phyloP scores from a whole-genome alignment of 2,797 vertebrate species.

The Atherinosoma microstoma region DNA sequence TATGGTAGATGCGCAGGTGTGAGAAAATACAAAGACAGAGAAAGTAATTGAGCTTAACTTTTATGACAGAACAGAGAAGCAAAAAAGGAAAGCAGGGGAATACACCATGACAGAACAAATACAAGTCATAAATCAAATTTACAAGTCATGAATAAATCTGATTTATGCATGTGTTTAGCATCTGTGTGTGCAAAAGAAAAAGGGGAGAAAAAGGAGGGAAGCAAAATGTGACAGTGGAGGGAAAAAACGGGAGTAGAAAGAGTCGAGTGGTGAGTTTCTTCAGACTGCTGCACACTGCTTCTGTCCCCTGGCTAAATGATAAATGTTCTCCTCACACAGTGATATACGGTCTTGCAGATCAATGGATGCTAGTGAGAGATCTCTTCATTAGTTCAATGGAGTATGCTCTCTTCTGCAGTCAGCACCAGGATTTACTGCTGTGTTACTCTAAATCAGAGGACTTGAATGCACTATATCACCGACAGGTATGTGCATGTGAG shows the following conservation, averaged over 20 bases:
- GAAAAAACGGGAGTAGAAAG: not conserved
- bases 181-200: conserved; percentile 15
- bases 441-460: conserved; percentile 57
- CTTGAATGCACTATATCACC: conserved; percentile 17
- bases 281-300: conserved; percentile 36
- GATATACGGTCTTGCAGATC: conserved; percentile 61
- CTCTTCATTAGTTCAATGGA: conserved; percentile 74
- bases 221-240: conserved; percentile 5
- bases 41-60: conserved; percentile 15
- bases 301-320: conserved; percentile 53
- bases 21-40: conserved; percentile 19
- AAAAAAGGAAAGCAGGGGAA: conserved; percentile 37
- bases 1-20: not conserved
- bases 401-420: conserved; percentile 37
- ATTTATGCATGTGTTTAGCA: conserved; percentile 26
- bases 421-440: conserved; percentile 47
- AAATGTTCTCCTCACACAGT: conserved; percentile 41
- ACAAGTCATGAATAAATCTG: conserved; percentile 21
- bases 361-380: conserved; percentile 58
- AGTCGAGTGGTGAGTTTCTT: conserved; percentile 31
- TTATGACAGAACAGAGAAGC: not conserved
- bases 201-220: conserved; percentile 5
- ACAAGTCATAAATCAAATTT: conserved; percentile 30
- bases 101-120: conserved; percentile 37
- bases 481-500: not conserved